Evolutionary conservation across 2,888 invertebrate genomes (phyloP).

Genomic region (Maniola hyperantus): DNA sequence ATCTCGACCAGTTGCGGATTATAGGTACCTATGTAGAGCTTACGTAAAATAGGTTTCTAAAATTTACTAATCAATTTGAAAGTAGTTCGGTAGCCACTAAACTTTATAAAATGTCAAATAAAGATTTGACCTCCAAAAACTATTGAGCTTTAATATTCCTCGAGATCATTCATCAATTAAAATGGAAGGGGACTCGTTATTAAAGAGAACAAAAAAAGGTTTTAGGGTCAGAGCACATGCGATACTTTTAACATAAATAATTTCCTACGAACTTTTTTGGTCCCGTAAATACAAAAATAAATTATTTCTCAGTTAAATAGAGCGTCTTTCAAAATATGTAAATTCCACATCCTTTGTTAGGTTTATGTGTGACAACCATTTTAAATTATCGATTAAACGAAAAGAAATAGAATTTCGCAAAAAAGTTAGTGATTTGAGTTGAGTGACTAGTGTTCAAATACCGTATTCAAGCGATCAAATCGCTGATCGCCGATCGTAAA

Average conservation of each 20-base stretch:
- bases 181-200: constrained; percentile 72
- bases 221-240: constrained; percentile 41
- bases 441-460: too few species aligned
- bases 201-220: constrained; percentile 76
- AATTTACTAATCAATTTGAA: constrained; percentile 18
- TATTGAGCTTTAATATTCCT: constrained; percentile 61
- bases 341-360: too few species aligned
- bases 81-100: constrained; percentile 23
- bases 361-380: too few species aligned
- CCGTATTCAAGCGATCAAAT: not conserved
- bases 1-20: too few species aligned
- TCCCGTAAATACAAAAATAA: too few species aligned
- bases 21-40: too few species aligned
- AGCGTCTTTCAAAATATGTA: too few species aligned
- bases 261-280: not conserved
- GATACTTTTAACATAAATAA: not conserved
- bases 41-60: not conserved
- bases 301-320: too few species aligned
- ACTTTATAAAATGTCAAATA: constrained; percentile 34
- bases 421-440: too few species aligned
- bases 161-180: constrained; percentile 80
- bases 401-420: too few species aligned
- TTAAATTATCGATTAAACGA: too few species aligned
- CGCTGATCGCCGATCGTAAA: not conserved
- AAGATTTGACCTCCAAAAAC: constrained; percentile 62